Evolutionary conservation across 2,888 invertebrate species (phyloP).

Genomic region (Drosophila yooni): DNA sequence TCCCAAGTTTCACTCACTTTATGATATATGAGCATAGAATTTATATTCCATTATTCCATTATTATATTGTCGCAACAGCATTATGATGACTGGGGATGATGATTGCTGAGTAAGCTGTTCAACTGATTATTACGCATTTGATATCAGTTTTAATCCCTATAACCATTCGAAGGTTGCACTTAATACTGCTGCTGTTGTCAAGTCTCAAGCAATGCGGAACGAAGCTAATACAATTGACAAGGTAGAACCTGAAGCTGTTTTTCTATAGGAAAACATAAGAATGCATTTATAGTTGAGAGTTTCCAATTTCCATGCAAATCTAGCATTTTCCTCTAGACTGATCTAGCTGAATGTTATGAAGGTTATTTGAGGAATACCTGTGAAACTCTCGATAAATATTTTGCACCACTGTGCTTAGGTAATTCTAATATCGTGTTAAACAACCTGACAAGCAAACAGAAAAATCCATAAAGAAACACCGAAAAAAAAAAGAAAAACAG

Average conservation of each 20-base stretch:
- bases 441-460: conserved; percentile 35
- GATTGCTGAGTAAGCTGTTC: conserved; percentile 8
- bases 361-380: background rate
- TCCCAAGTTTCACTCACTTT: conserved; percentile 4
- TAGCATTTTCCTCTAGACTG: background rate
- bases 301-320: background rate
- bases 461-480: conserved; percentile 32
- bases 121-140: conserved; percentile 28
- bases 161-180: conserved; percentile 25
- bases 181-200: background rate
- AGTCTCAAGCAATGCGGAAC: conserved; percentile 23
- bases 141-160: conserved; percentile 14
- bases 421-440: conserved; percentile 56
- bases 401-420: conserved; percentile 48
- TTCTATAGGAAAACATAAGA: background rate
- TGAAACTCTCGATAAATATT: background rate
- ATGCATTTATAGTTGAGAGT: background rate
- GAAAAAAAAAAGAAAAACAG: conserved; percentile 45
- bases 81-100: conserved; percentile 16
- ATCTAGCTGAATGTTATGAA: background rate
- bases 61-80: conserved; percentile 4
- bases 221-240: background rate
- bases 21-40: conserved; percentile 7
- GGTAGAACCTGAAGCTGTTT: background rate
- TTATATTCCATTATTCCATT: background rate